These are phyloP conservation scores for Flexamia atlantica DNA, from an alignment of 2,888 invertebrate species.

Conservation along the genomic window DNA sequence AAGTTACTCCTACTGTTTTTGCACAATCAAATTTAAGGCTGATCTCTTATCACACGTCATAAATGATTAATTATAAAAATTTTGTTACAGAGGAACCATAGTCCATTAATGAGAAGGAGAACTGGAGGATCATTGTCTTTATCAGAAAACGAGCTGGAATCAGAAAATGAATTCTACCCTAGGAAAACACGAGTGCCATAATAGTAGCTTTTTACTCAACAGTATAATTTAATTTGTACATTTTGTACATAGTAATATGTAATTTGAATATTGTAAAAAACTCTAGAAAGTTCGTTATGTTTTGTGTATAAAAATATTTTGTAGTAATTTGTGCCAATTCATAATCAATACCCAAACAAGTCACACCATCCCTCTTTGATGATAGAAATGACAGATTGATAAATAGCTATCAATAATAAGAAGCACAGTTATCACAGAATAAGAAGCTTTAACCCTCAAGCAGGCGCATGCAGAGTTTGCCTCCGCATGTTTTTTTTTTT, in stretches of 20 bases:
- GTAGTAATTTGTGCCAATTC: not conserved
- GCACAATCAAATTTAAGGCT: too few species aligned
- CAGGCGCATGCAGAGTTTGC: too few species aligned
- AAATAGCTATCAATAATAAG: too few species aligned
- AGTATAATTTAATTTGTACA: constrained; percentile 32
- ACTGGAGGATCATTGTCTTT: constrained; percentile 88
- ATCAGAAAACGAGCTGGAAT: constrained; percentile 88
- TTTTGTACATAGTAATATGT: constrained; percentile 26
- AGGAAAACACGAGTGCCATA: constrained; percentile 8
- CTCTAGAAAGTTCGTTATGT: constrained; percentile 12
- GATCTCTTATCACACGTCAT: too few species aligned
- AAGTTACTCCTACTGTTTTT: too few species aligned
- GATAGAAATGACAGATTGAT: too few species aligned
- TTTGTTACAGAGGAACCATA: constrained; percentile 12
- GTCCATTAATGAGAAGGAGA: constrained; percentile 72
- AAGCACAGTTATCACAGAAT: too few species aligned
- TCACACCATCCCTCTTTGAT: too few species aligned
- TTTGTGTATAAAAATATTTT: constrained; percentile 32
- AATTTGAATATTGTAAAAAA: constrained; percentile 31
- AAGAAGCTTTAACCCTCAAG: too few species aligned
- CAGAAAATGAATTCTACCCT: constrained; percentile 65
- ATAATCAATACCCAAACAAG: too few species aligned
- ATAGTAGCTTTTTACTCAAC: not conserved
- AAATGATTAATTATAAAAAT: too few species aligned
- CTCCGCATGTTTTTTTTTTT: too few species aligned